These are phyloP conservation scores for Anguilla anguilla DNA, from an alignment of 2,797 vertebrate genomes.

Conservation along the genomic window DNA sequence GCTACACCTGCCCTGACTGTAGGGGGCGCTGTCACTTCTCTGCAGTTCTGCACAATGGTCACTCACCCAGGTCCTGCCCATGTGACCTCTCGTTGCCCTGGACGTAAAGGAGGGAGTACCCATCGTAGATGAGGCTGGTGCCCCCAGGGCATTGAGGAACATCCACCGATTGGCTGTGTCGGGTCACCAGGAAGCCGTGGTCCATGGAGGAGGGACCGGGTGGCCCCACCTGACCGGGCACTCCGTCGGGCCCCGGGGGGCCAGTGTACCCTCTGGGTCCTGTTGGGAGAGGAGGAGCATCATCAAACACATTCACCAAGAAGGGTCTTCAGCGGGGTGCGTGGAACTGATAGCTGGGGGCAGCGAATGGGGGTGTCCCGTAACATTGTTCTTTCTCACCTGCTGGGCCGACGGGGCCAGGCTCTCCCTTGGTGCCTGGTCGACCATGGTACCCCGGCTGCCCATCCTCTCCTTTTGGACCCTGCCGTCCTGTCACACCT, in stretches of 20 bases:
- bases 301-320: neutral
- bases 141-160: constrained; percentile 85
- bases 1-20: neutral
- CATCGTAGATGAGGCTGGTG: constrained; percentile 86
- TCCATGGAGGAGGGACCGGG: constrained; percentile 92
- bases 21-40: neutral
- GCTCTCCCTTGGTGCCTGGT: constrained; percentile 89
- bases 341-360: neutral
- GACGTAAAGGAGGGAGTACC: constrained; percentile 94
- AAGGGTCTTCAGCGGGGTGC: neutral
- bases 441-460: constrained; percentile 85
- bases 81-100: constrained; percentile 97
- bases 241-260: constrained; percentile 87
- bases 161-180: constrained; percentile 89
- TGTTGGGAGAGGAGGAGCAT: constrained; percentile 53
- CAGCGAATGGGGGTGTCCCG: neutral
- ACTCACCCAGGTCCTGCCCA: constrained; percentile 94
- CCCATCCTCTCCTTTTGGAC: constrained; percentile 85
- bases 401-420: constrained; percentile 82
- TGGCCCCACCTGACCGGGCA: constrained; percentile 86
- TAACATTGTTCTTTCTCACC: constrained; percentile 67
- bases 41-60: neutral
- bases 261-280: constrained; percentile 90
- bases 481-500: constrained; percentile 84
- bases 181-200: constrained; percentile 96